These are phyloP conservation scores for Morus bassanus DNA, from an alignment of 2,797 vertebrate genomes.

Conservation along the genomic window DNA sequence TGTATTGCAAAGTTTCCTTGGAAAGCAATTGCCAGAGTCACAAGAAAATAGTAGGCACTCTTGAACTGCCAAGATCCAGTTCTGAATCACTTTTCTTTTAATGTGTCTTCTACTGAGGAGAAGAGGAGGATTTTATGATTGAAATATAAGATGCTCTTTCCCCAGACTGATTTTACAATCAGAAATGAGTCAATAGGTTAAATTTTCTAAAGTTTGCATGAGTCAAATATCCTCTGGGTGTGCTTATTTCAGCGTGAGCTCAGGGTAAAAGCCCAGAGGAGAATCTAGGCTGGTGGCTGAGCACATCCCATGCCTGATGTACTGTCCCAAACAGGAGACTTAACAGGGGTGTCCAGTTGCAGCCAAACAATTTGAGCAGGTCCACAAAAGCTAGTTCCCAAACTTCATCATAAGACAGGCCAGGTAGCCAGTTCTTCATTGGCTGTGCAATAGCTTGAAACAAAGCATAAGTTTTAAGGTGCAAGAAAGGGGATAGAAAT, in stretches of 20 bases:
- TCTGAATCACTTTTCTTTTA: not conserved
- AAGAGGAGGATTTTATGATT: not conserved
- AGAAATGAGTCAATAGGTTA: not conserved
- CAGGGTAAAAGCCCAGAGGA: not conserved
- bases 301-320: not conserved
- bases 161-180: not conserved
- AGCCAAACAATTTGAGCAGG: not conserved
- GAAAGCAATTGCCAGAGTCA: slow-evolving; percentile 53
- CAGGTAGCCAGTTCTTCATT: not conserved
- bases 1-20: slow-evolving; percentile 39
- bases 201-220: not conserved
- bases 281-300: not conserved
- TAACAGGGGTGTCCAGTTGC: not conserved
- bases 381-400: not conserved
- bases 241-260: not conserved
- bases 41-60: slow-evolving; percentile 18
- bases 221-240: not conserved
- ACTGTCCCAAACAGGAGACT: not conserved
- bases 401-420: not conserved
- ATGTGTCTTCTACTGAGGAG: not conserved
- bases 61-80: not conserved
- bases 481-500: not conserved
- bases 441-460: not conserved
- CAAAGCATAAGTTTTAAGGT: not conserved
- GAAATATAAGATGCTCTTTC: not conserved